A percentile compares a stretch with the other conserved stretches of the same genome.
These are phyloP conservation scores for Channa argus DNA, from an alignment of 2,113 vertebrate genomes.

Conservation along the genomic window DNA sequence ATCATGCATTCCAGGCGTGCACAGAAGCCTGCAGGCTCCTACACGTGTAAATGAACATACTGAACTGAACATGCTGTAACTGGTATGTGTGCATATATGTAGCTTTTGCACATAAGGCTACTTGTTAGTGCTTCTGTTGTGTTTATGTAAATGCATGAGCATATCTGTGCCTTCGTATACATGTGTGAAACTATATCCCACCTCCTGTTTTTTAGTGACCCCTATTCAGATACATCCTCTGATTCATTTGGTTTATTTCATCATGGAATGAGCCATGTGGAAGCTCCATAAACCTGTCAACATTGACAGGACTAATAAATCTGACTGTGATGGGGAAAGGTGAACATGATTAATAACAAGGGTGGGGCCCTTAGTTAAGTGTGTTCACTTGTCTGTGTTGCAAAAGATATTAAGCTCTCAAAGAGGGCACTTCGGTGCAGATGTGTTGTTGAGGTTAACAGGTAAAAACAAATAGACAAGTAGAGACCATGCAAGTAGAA, in stretches of 20 bases:
- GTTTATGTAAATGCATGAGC: constrained; percentile 11
- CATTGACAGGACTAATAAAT: constrained; percentile 32
- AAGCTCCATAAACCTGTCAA: constrained; percentile 50
- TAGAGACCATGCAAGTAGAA: no score
- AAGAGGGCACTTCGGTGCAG: background rate
- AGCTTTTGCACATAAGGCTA: background rate
- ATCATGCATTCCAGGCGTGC: background rate
- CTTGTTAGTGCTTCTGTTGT: constrained; percentile 16
- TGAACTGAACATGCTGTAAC: background rate
- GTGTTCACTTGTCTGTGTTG: constrained; percentile 2
- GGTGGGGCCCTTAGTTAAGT: background rate
- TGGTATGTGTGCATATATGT: background rate
- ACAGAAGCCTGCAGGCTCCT: constrained; percentile 12
- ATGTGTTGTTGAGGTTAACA: background rate
- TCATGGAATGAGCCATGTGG: constrained; percentile 22
- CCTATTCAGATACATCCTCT: constrained; percentile 19
- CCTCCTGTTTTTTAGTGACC: background rate
- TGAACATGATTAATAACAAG: constrained; percentile 29
- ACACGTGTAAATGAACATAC: constrained; percentile 4
- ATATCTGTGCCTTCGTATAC: constrained; percentile 9
- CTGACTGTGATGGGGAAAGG: constrained; percentile 8
- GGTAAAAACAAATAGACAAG: background rate
- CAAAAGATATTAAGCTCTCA: background rate
- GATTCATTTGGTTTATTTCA: constrained; percentile 36
- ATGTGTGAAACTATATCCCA: background rate